phyloP scores from a whole-genome alignment of 1,140 invertebrate genomes.

The Heterodera schachtii region DNA sequence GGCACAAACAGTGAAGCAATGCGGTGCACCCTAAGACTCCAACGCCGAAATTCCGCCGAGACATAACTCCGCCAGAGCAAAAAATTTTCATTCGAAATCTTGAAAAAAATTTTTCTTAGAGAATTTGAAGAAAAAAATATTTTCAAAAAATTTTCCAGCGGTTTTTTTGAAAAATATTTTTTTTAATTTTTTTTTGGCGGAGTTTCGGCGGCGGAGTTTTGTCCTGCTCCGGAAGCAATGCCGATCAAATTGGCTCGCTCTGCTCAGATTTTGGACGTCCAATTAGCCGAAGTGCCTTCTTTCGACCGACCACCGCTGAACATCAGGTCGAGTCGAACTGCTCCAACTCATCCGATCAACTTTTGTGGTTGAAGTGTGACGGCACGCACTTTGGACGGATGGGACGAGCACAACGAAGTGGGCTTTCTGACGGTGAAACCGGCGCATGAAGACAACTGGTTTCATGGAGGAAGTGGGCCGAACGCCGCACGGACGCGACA shows the following conservation, averaged over 20 bases:
- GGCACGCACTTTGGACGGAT: conserved; percentile 39
- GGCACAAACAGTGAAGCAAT: not conserved
- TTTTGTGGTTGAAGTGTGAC: conserved; percentile 30
- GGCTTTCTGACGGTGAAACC: conserved; percentile 60
- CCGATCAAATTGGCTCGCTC: not conserved
- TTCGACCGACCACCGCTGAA: conserved; percentile 61
- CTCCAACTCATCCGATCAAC: not conserved
- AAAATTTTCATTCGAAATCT: too few species aligned
- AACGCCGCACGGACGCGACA: conserved; percentile 47
- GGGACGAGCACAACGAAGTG: conserved; percentile 51
- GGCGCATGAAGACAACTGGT: conserved; percentile 55
- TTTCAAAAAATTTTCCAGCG: too few species aligned
- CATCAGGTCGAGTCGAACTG: conserved; percentile 34
- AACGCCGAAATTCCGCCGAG: too few species aligned
- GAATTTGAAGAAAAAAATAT: too few species aligned
- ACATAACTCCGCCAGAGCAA: too few species aligned
- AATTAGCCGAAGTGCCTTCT: conserved; percentile 50
- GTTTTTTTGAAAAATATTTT: too few species aligned
- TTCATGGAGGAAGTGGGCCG: conserved; percentile 48
- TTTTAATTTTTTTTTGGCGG: too few species aligned
- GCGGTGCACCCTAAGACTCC: too few species aligned
- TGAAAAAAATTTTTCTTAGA: too few species aligned
- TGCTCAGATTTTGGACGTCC: conserved; percentile 52
- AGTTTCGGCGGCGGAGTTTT: too few species aligned
- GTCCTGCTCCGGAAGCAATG: too few species aligned